Evolutionary conservation across 2,888 invertebrate genomes (phyloP).

Genomic region (Sarcophaga carnaria): DNA sequence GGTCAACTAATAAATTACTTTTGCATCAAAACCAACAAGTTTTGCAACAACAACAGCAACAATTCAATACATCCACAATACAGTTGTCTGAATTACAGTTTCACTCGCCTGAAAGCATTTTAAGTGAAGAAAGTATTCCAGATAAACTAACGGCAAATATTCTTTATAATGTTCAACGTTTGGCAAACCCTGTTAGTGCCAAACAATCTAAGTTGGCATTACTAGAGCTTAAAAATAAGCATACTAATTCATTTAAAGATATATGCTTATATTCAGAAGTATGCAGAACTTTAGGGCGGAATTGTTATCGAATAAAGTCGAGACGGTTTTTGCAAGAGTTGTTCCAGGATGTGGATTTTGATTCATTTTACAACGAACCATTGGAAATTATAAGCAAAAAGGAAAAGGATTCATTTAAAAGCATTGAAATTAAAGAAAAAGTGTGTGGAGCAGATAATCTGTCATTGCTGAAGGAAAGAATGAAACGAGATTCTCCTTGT

Average conservation of each 20-base stretch:
- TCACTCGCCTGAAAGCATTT: slow-evolving; percentile 81
- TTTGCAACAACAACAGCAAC: slow-evolving; percentile 65
- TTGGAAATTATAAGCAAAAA: slow-evolving; percentile 82
- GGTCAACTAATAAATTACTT: slow-evolving; percentile 39
- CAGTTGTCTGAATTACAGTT: slow-evolving; percentile 79
- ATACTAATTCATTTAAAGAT: slow-evolving; percentile 90
- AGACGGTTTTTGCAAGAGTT: slow-evolving; percentile 96
- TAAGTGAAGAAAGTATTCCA: slow-evolving; percentile 80
- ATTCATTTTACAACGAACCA: slow-evolving; percentile 84
- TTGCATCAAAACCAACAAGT: slow-evolving; percentile 60
- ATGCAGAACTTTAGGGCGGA: slow-evolving; percentile 89
- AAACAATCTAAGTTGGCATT: slow-evolving; percentile 92
- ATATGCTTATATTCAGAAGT: slow-evolving; percentile 97
- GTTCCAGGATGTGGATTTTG: slow-evolving; percentile 92
- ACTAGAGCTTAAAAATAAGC: slow-evolving; percentile 88
- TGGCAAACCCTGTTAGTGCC: slow-evolving; percentile 90
- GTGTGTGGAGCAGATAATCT: slow-evolving; percentile 32
- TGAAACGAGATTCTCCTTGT: slow-evolving; percentile 60
- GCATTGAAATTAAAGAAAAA: slow-evolving; percentile 48
- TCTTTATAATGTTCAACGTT: slow-evolving; percentile 87
- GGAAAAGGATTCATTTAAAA: slow-evolving; percentile 71
- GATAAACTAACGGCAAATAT: slow-evolving; percentile 82
- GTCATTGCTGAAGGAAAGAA: slow-evolving; percentile 57
- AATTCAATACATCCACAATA: slow-evolving; percentile 74
- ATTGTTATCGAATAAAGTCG: slow-evolving; percentile 91